Evolutionary conservation across 2,113 vertebrate species (phyloP).

Genomic region (Anguilla rostrata): DNA sequence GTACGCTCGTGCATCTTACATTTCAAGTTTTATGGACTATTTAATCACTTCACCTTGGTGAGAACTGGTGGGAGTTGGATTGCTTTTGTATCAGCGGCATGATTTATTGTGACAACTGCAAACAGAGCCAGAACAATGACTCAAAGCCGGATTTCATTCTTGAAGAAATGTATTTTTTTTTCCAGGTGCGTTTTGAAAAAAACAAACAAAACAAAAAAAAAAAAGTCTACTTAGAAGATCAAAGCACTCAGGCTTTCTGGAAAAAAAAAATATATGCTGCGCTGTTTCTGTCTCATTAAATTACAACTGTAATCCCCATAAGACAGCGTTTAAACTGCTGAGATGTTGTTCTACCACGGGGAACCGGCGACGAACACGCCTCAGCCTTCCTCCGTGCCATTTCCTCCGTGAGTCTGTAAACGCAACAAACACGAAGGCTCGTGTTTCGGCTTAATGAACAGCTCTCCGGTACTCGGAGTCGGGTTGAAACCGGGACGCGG

Average conservation of each 20-base stretch:
- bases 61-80: neutral
- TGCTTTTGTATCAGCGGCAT: neutral
- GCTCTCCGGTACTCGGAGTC: neutral
- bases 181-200: neutral
- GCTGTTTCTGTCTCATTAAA: constrained; percentile 23
- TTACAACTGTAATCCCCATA: constrained; percentile 16
- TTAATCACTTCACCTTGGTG: neutral
- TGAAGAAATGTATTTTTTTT: neutral
- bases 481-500: neutral
- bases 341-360: constrained; percentile 24
- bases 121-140: neutral
- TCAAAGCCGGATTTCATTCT: neutral
- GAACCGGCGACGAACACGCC: constrained; percentile 7
- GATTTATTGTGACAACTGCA: neutral
- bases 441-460: neutral
- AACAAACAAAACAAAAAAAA: neutral
- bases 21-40: neutral
- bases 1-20: neutral
- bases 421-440: constrained; percentile 14
- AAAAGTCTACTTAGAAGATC: constrained; percentile 4
- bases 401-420: constrained; percentile 7
- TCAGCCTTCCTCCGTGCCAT: neutral
- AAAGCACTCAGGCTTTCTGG: constrained; percentile 6
- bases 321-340: constrained; percentile 13
- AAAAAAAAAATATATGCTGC: neutral